Evolutionary conservation across 1,140 invertebrate species (phyloP).

Genomic region (Drosophila eugracilis): DNA sequence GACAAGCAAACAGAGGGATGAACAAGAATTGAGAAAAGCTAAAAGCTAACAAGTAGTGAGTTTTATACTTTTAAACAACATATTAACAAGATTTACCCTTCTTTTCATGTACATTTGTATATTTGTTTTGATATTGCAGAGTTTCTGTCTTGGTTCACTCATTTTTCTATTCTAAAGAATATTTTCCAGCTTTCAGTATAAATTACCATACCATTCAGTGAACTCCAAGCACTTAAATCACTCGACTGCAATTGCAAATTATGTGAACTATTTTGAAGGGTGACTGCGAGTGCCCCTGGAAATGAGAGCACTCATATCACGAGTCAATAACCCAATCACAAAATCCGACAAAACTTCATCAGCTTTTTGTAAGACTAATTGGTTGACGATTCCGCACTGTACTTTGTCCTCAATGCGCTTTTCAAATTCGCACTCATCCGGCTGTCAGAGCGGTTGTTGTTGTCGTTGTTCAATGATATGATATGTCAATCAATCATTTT

Average conservation of each 20-base stretch:
- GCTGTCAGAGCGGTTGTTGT: slow-evolving; percentile 22
- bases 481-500: slow-evolving; percentile 77
- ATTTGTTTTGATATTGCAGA: background rate
- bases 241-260: slow-evolving; percentile 17
- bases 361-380: slow-evolving; percentile 48
- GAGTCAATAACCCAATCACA: slow-evolving; percentile 26
- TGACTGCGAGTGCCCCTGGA: slow-evolving; percentile 16
- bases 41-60: too few relatives aligned
- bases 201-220: slow-evolving; percentile 25
- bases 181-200: slow-evolving; percentile 6
- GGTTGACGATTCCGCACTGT: slow-evolving; percentile 25
- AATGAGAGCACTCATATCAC: slow-evolving; percentile 17
- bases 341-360: slow-evolving; percentile 36
- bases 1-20: too few relatives aligned
- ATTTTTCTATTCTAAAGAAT: slow-evolving; percentile 1
- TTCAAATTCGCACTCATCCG: slow-evolving; percentile 61
- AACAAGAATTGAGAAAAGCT: too few relatives aligned
- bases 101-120: too few relatives aligned
- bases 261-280: slow-evolving; percentile 13
- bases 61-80: too few relatives aligned
- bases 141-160: background rate
- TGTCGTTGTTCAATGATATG: slow-evolving; percentile 27
- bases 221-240: slow-evolving; percentile 25
- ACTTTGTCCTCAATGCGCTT: slow-evolving; percentile 46
- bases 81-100: background rate